These are phyloP conservation scores for Trematocara marginatum DNA, from an alignment of 2,113 vertebrate species.

Conservation along the genomic window DNA sequence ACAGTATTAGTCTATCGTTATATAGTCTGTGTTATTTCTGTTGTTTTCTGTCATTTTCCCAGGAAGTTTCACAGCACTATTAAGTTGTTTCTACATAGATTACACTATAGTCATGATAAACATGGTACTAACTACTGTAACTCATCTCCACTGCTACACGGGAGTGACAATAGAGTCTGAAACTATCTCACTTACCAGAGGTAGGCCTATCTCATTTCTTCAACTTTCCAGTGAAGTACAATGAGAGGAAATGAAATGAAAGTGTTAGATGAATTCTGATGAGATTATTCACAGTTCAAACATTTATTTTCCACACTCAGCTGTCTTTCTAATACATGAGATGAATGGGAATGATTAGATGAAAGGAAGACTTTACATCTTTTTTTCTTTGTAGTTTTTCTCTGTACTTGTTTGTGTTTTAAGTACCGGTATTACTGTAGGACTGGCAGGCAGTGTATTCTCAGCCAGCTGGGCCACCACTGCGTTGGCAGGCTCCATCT, in stretches of 20 bases:
- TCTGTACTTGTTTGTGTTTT: background rate
- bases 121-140: background rate
- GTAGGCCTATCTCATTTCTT: slow-evolving; percentile 65
- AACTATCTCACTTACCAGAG: slow-evolving; percentile 63
- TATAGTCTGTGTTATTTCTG: background rate
- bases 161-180: background rate
- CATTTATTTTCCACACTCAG: background rate
- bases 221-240: slow-evolving; percentile 43
- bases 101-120: background rate
- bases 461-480: slow-evolving; percentile 85
- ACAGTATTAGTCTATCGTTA: background rate
- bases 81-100: background rate
- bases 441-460: slow-evolving; percentile 82
- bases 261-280: slow-evolving; percentile 51
- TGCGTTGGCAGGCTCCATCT: slow-evolving; percentile 82
- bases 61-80: background rate
- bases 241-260: slow-evolving; percentile 61
- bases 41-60: background rate
- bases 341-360: slow-evolving; percentile 26
- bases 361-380: background rate
- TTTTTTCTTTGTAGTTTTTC: background rate
- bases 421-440: slow-evolving; percentile 67
- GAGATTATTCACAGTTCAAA: background rate
- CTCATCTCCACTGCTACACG: background rate
- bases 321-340: background rate